A percentile compares a stretch with the other conserved stretches of the same genome.
Evolutionary conservation across 2,113 vertebrate species (phyloP).

Genomic region (Erythrocebus patas): DNA sequence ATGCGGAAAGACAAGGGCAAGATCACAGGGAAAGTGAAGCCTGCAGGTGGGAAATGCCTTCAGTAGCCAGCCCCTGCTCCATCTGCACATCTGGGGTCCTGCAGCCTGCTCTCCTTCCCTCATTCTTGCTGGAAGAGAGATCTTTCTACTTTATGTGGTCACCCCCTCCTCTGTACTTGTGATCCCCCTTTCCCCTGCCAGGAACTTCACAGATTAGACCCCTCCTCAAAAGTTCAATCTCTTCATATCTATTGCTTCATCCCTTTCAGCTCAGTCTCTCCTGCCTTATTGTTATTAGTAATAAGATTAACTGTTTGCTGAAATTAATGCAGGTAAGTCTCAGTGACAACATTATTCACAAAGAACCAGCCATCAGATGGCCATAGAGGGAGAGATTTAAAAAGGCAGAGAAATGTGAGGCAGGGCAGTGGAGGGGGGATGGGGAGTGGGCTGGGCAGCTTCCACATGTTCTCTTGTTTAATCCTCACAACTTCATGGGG

Average conservation of each 20-base stretch:
- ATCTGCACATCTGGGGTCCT: fast-evolving
- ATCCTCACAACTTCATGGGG: neutral
- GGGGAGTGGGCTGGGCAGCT: fast-evolving
- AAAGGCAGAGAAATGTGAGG: neutral
- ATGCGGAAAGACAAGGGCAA: neutral
- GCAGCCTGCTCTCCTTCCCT: neutral
- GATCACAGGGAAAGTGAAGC: neutral
- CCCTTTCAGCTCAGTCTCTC: neutral
- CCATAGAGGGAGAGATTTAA: neutral
- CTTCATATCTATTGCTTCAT: neutral
- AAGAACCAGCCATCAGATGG: neutral
- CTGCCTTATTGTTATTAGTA: neutral
- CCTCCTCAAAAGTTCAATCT: neutral
- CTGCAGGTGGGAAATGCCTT: neutral
- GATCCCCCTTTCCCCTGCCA: neutral
- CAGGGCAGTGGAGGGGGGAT: neutral
- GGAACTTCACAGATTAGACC: neutral
- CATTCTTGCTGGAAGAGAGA: neutral
- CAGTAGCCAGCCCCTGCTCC: neutral
- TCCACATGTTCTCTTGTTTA: neutral
- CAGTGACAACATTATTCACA: neutral
- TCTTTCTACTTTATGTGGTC: neutral
- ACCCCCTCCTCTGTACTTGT: neutral
- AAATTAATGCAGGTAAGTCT: neutral
- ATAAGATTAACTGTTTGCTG: neutral